phyloP scores from a whole-genome alignment of 2,113 vertebrate species.

The Pterocles orientalis region DNA sequence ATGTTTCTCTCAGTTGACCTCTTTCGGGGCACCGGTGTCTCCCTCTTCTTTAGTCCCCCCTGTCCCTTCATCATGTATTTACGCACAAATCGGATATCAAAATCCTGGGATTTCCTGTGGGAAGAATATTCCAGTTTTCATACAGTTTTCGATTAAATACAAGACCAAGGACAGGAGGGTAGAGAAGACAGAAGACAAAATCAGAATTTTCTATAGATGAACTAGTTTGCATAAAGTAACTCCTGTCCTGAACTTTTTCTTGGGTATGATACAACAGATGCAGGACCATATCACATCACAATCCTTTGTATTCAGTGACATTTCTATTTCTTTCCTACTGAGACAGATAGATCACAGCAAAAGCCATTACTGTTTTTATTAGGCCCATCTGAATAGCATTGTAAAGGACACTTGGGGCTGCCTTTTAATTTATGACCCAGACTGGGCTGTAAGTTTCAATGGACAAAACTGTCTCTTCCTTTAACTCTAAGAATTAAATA shows the following conservation, averaged over 20 bases:
- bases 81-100: background rate
- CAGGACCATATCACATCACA: background rate
- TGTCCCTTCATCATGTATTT: background rate
- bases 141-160: background rate
- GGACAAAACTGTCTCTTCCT: background rate
- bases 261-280: background rate
- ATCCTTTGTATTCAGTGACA: background rate
- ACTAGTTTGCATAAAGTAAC: background rate
- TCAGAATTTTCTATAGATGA: background rate
- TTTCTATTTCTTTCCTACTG: background rate
- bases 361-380: background rate
- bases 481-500: background rate
- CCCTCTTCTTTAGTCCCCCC: background rate
- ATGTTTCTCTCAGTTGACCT: background rate
- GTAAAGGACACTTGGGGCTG: background rate
- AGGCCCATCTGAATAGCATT: background rate
- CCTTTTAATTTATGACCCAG: background rate
- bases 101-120: background rate
- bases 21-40: background rate
- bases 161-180: background rate
- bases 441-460: background rate
- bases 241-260: background rate
- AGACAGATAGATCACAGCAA: background rate
- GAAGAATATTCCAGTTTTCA: background rate
- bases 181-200: background rate